A percentile compares a stretch with the other conserved stretches of the same genome.
These are phyloP conservation scores for Cirrhinus mrigala DNA, from an alignment of 2,797 vertebrate genomes.

Conservation along the genomic window DNA sequence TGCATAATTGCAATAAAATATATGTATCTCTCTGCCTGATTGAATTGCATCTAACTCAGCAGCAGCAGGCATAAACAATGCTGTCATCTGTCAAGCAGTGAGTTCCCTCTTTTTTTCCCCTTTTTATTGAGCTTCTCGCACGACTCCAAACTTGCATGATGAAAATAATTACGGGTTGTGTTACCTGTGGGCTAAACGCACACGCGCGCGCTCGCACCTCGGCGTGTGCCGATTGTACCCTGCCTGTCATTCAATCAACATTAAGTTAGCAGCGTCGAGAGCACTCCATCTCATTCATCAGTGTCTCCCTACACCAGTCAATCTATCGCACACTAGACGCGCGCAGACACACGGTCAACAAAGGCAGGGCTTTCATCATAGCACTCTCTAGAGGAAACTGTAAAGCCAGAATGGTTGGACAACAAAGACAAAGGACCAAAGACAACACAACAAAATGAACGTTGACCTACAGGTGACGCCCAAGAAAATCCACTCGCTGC, in stretches of 20 bases:
- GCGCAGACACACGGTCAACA: slow-evolving; percentile 48
- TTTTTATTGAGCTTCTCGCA: slow-evolving; percentile 40
- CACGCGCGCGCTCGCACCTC: slow-evolving; percentile 29
- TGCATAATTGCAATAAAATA: slow-evolving; percentile 63
- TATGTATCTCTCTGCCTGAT: slow-evolving; percentile 60
- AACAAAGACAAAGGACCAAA: slow-evolving; percentile 33
- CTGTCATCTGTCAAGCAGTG: slow-evolving; percentile 51
- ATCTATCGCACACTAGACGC: slow-evolving; percentile 40
- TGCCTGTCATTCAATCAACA: slow-evolving; percentile 65
- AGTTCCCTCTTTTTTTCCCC: slow-evolving; percentile 22
- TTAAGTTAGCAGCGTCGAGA: slow-evolving; percentile 54
- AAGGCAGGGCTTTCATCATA: slow-evolving; percentile 50
- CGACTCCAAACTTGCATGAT: slow-evolving; percentile 62
- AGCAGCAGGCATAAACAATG: slow-evolving; percentile 53
- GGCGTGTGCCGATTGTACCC: slow-evolving; percentile 52
- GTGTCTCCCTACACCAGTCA: slow-evolving; percentile 51
- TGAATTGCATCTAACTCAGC: slow-evolving; percentile 59
- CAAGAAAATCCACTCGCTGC: background rate
- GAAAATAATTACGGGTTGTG: slow-evolving; percentile 67
- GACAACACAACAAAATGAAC: slow-evolving; percentile 45
- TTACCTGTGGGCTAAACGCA: slow-evolving; percentile 62
- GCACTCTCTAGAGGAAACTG: slow-evolving; percentile 45
- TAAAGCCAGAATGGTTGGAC: slow-evolving; percentile 36
- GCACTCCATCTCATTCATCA: slow-evolving; percentile 65
- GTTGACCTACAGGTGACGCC: slow-evolving; percentile 31